These are phyloP conservation scores for Lycorma delicatula DNA, from an alignment of 1,140 invertebrate genomes.

Conservation along the genomic window DNA sequence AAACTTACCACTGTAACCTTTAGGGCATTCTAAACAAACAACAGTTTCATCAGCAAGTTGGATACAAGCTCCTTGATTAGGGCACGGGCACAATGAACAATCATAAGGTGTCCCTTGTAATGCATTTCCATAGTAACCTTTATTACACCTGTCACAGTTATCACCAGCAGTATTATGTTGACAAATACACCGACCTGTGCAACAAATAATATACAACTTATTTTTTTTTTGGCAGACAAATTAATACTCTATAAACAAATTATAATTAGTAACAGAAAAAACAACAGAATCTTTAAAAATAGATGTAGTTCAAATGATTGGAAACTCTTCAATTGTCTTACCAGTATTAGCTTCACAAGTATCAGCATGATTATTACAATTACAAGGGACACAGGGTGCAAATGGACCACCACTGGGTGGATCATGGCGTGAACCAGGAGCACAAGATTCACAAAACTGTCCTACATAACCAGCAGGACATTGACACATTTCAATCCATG, in stretches of 20 bases:
- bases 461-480: conserved; percentile 89
- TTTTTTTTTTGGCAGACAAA: too few species aligned
- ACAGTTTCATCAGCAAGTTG: conserved; percentile 74
- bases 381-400: conserved; percentile 87
- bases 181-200: conserved; percentile 89
- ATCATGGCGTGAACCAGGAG: conserved; percentile 84
- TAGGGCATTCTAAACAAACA: conserved; percentile 88
- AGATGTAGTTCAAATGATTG: not conserved
- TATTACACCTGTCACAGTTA: conserved; percentile 87
- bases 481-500: conserved; percentile 90
- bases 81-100: conserved; percentile 91
- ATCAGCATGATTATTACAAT: conserved; percentile 92
- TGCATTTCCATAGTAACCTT: conserved; percentile 93
- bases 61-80: conserved; percentile 84
- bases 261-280: too few species aligned
- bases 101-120: conserved; percentile 75
- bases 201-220: too few species aligned
- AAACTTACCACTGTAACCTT: conserved; percentile 75
- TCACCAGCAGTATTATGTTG: conserved; percentile 93
- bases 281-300: not conserved
- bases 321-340: conserved; percentile 33
- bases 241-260: too few species aligned
- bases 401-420: conserved; percentile 85
- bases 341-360: conserved; percentile 92
- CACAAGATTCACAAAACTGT: conserved; percentile 96